Conservation (phyloP, 2,888 invertebrate genomes). For the Imbricaverruca yamaguchii region DNA sequence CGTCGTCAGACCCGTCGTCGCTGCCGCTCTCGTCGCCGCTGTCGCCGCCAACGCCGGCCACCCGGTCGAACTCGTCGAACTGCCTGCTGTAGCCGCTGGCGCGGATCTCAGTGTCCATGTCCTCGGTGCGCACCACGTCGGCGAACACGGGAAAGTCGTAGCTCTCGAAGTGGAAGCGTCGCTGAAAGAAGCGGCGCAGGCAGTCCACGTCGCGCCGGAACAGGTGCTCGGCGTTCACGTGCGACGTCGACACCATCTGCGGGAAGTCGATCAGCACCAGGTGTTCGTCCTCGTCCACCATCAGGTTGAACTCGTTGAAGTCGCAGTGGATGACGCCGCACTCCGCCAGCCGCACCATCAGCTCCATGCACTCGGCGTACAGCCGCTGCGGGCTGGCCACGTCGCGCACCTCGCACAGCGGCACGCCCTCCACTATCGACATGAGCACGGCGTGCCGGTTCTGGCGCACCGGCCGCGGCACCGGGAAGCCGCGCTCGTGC, state of each 20-base stretch:
- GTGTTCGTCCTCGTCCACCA: conserved; percentile 66
- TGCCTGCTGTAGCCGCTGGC: conserved; percentile 83
- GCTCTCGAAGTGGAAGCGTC: conserved; percentile 82
- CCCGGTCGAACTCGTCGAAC: conserved; percentile 59
- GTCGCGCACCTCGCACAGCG: conserved; percentile 54
- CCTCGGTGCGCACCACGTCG: conserved; percentile 48
- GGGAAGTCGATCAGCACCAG: conserved; percentile 95
- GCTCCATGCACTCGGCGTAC: conserved; percentile 88
- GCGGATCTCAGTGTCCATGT: conserved; percentile 76
- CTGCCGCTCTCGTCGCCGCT: conserved; percentile 36
- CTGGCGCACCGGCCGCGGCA: conserved; percentile 88
- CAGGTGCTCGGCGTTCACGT: conserved; percentile 78
- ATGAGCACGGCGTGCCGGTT: conserved; percentile 93
- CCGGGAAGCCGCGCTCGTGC: conserved; percentile 81
- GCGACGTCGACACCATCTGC: conserved; percentile 95
- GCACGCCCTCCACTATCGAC: conserved; percentile 78
- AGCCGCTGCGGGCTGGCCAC: conserved; percentile 44
- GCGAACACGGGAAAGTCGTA: conserved; percentile 66
- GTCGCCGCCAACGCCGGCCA: conserved; percentile 38
- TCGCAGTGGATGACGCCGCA: conserved; percentile 97
- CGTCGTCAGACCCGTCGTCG: conserved; percentile 36
- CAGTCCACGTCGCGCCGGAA: conserved; percentile 94
- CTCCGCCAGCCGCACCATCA: conserved; percentile 82
- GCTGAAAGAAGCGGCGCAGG: conserved; percentile 80
- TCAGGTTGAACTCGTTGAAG: conserved; percentile 98